These are phyloP conservation scores for Pogonocherus hispidulus DNA, from an alignment of 2,888 invertebrate species.

Conservation along the genomic window DNA sequence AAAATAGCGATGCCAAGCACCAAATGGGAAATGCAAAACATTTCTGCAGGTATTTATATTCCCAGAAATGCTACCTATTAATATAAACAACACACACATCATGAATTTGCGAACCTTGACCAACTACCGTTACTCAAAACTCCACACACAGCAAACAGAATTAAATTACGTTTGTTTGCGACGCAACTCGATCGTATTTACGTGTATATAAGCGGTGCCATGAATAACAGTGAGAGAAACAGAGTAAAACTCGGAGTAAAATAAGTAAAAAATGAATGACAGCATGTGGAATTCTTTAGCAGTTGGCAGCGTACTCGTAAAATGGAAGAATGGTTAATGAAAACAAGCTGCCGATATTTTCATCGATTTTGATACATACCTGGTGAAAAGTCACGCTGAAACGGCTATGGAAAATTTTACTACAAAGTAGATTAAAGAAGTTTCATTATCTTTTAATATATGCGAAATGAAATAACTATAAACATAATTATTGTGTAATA, in stretches of 20 bases:
- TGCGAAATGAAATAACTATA: no score
- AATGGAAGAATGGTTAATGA: no score
- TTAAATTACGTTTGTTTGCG: slow-evolving; percentile 2
- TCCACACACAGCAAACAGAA: not conserved
- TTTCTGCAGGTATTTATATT: not conserved
- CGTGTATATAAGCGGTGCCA: not conserved
- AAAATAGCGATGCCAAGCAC: not conserved
- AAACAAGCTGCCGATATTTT: no score
- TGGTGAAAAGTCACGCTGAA: no score
- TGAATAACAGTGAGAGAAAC: not conserved
- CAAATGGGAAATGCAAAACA: not conserved
- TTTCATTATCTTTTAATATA: no score
- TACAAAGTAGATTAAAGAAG: no score
- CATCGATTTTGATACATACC: no score
- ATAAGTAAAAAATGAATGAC: not conserved
- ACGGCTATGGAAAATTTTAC: no score
- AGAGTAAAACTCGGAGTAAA: not conserved
- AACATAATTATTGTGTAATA: no score
- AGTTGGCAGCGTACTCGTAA: no score
- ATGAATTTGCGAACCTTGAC: slow-evolving; percentile 6
- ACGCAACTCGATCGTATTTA: not conserved
- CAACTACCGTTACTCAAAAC: slow-evolving; percentile 4
- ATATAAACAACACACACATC: not conserved
- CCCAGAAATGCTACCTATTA: not conserved
- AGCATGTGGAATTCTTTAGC: no score